Evolutionary conservation across 2,113 vertebrate species (phyloP), one percentile per base, ranked within the genome.

Genomic region (Elanoides forficatus): DNA sequence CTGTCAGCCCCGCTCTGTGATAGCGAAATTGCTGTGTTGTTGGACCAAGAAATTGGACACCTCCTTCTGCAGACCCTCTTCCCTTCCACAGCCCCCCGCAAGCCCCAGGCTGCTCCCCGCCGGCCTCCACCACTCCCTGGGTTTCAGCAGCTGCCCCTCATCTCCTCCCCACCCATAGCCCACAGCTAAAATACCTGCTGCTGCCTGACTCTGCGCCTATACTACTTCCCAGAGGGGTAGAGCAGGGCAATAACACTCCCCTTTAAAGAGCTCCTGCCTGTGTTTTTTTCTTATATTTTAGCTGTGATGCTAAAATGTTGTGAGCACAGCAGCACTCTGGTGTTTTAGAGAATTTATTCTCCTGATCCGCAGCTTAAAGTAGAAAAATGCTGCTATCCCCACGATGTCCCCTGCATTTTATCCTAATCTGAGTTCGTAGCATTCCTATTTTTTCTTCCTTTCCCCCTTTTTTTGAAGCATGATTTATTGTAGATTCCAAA

Each of bases 11-110:
- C 13, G 1, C 21, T 20, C 25, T 6, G 27, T 8, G 50, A 23
- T 2, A 0, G 8, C 0, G 1, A 71, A 55, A 60, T 26, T 2
- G 14, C 47, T 55, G 52, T 5, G 0, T 32, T 36, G 32, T 30
- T 3, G 6, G 22, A 52, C 36, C 30, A 14, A 53, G 52, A 25
- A 5, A 1, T 1, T 8, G 15, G 29, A 8, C 20, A 9, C 2
- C 45, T 21, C 43, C 25, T 84, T 48, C 68, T 74, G 42, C 56
- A 71, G 30, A 9, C 25, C 15, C 11, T 5, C 17, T 6, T 15
- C 47, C 13, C 27, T 81, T 18, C 74, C 12, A 13, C 7, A 83
- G 36, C 23, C 16, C 29, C 29, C 43, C 4, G 0, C 7, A 10
- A 29, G 10, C 43, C 30, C n/a, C 1, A 2, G 13, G 30, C 48